Evolutionary conservation across 2,113 vertebrate species (phyloP), one percentile per base, ranked within the genome.

Genomic region (Tetrax tetrax): DNA sequence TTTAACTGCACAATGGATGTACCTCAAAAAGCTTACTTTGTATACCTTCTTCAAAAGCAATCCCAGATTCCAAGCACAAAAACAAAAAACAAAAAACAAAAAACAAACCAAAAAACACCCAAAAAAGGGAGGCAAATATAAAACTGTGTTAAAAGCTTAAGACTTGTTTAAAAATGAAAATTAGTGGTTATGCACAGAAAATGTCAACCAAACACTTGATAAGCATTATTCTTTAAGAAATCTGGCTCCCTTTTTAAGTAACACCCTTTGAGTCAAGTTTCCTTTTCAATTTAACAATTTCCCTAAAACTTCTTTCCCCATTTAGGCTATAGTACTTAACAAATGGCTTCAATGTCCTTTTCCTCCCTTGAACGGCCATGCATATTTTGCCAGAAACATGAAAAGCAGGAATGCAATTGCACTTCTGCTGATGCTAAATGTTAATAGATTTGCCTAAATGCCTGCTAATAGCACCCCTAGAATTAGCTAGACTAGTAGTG

Each of bases 371-470:
- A 96, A 97, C 15, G 47, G 84, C 80, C 84, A 43, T 79, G 96
- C 53, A 87, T 89, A 95, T 98, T 98, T 97, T 97, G 93, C 96
- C 96, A 95, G 96, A 85, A 80, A 89, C 95, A 95, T 94, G 95
- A 94, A 87, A 97, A 96, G 94, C 23, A 90, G 83, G 90, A 96
- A 96, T 72, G 89, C 72, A 91, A 96, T 92, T 82, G 92, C 80
- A 89, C 95, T 97, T 98, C 96, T 97, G 97, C 97, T 98, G 97
- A 98, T 98, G 96, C 95, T 97, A 97, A 98, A 98, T 96, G 96
- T 97, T 98, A 98, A 97, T 96, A 97, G 97, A 97, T 97, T 96
- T 98, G 96, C 97, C 94, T 98, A 98, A 98, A 97, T 94, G 97
- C 71, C 89, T 96, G 94, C 92, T 98, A 98, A 98, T 96, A 96